phyloP scores from a whole-genome alignment of 2,888 invertebrate genomes.

The Scelioninae gen. 1 region DNA sequence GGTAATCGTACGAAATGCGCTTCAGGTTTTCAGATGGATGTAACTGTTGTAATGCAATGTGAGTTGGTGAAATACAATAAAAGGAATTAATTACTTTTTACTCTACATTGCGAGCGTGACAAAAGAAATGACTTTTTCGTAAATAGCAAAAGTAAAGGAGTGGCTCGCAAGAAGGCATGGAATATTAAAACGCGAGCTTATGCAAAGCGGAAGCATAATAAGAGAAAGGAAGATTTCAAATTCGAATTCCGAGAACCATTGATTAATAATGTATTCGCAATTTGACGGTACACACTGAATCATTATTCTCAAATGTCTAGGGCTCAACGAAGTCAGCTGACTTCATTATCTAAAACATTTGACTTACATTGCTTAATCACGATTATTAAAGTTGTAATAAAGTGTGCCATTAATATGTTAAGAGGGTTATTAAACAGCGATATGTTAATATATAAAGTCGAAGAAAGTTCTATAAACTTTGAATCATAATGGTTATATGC shows the following conservation, averaged over 20 bases:
- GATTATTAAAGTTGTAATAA: constrained; percentile 23
- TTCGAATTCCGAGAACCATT: constrained; percentile 23
- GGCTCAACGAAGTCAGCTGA: constrained; percentile 13
- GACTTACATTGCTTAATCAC: constrained; percentile 32
- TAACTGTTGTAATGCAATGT: too few species aligned
- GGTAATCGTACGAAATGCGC: background rate
- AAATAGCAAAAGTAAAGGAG: constrained; percentile 2
- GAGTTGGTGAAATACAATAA: too few species aligned
- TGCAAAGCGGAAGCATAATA: background rate
- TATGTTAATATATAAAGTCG: too few species aligned
- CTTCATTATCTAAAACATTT: constrained; percentile 26
- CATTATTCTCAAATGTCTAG: constrained; percentile 4
- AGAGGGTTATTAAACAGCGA: too few species aligned
- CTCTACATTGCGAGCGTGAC: background rate
- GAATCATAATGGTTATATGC: too few species aligned
- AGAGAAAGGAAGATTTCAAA: background rate
- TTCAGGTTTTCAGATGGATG: too few species aligned
- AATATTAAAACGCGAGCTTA: constrained; percentile 14
- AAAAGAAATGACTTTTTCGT: background rate
- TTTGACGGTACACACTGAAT: constrained; percentile 4
- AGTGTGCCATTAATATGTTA: too few species aligned
- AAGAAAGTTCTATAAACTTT: too few species aligned
- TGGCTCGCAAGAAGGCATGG: background rate
- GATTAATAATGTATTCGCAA: constrained; percentile 36
- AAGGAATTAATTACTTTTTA: too few species aligned